Base-by-base conservation (phyloP, 2,113 vertebrate genomes). In the Onychostoma macrolepis region DNA sequence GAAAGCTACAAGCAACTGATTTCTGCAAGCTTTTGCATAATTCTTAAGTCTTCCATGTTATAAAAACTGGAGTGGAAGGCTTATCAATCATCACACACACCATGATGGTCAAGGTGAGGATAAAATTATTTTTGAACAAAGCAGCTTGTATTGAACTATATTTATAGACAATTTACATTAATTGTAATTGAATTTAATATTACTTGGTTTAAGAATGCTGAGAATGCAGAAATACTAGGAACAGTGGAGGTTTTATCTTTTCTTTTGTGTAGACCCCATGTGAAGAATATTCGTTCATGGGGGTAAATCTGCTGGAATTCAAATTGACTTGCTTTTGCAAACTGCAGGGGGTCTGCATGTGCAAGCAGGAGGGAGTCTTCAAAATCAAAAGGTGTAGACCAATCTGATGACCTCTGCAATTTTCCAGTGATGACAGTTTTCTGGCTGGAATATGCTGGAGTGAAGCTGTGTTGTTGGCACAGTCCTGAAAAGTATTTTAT, bases 321-420 rank as follows among this genome's bases (percentile, higher is more conserved):
- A 12, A 45, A 45, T 8, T 76, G 72, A 76, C 24, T 26, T 45
- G 72, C 6, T 1, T 6, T 75, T 45, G 24, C 12, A 26, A 76
- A 45, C 21, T 28, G 72, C 41, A 76, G 12, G 72, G 13, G 72
- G 2, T 76, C 72, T 76, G 24, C 41, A 26, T 45, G 3, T 76
- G 38, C 72, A 76, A 41, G 74, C 38, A 26, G 74, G n/a, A 76
- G 74, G n/a, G 41, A 76, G n/a, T 76, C 74, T 76, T 45, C 26
- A 2, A 28, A 76, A 76, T 76, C 74, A 45, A 48, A 76, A 76
- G 72, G 24, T n/a, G 4, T 76, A 45, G 74, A 48, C 12, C 38
- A 76, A 76, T 26, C 41, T 26, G n/a, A 48, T 76, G 38, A 76
- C n/a, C 41, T 76, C 65, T 12, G 71, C 33, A 41, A 24, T 74